Evolutionary conservation across 1,140 invertebrate species (phyloP).

Genomic region (Steinernema khuongi): DNA sequence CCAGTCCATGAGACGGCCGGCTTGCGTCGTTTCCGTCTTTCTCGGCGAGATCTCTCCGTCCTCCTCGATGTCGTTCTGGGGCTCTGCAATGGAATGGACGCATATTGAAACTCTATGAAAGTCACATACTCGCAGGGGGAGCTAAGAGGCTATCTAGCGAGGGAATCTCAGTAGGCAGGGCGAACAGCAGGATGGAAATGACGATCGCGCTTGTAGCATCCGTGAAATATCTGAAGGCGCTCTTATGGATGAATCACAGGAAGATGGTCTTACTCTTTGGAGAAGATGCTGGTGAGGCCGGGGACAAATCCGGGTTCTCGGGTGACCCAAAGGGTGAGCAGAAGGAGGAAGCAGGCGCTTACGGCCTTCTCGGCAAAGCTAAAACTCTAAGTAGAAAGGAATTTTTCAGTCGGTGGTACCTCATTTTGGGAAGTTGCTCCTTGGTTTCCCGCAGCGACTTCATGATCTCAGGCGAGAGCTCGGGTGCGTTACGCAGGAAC

Average conservation of each 20-base stretch:
- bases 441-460: constrained; percentile 32
- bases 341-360: constrained; percentile 70
- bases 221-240: constrained; percentile 59
- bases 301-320: constrained; percentile 74
- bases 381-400: not conserved
- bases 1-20: constrained; percentile 58
- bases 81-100: not conserved
- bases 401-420: not conserved
- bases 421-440: constrained; percentile 20
- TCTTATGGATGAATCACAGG: not conserved
- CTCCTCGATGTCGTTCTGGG: constrained; percentile 2
- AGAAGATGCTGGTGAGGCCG: constrained; percentile 66
- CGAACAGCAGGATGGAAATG: constrained; percentile 60
- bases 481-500: constrained; percentile 29
- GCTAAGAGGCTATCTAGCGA: not conserved
- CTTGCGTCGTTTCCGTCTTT: not conserved
- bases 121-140: not conserved
- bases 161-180: constrained; percentile 45
- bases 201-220: constrained; percentile 61
- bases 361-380: constrained; percentile 71
- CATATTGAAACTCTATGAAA: not conserved
- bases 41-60: not conserved
- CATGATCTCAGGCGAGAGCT: constrained; percentile 25
- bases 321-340: constrained; percentile 80
- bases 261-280: constrained; percentile 23